Evolutionary conservation across 2,888 invertebrate species (phyloP), one percentile per base, ranked within the genome.

Genomic region (Erannis defoliaria): DNA sequence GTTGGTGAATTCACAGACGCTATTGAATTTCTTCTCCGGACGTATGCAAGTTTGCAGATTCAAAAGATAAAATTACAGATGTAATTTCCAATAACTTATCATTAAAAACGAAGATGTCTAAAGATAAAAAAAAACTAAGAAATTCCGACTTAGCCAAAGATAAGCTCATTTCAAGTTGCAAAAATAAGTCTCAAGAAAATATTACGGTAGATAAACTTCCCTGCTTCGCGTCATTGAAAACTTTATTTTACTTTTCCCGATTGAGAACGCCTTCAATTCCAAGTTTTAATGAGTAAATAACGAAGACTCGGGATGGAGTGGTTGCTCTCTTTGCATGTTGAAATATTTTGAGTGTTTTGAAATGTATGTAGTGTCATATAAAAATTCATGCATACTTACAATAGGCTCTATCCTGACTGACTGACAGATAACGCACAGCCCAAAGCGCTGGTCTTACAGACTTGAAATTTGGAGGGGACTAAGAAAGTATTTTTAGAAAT

Each of bases 281-380:
- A 89, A 89, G 84, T 89, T 90, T 86, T 89, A 90, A 90, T 90
- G 88, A 89, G 89, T 88, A 90, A 90, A 90, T 89, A 90, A 89
- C 88, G 78, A 88, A 78, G 35, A 77, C 76, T 72, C 75, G 70
- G 72, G 81, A 82, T 83, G 80, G 68, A 74, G 77, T 75, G 75
- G 83, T 81, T 85, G 85, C 83, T 87, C 86, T 80, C 76, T 88
- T 85, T 78, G 78, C 77, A 66, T 76, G 67, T 73, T 71, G 67
- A 31, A 31, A 46, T 46, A 46, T 46, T 46, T 46, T 5, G n/a
- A 19, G 31, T 31, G 19, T 46, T 33, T 18, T 16, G 19, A 33
- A 46, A 31, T 26, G 10, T 26, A 43, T 19, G 16, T n/a, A 46
- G n/a, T 46, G 31, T 31, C 18, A 19, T 31, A 5, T 31, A 45